Evolutionary conservation across 2,113 vertebrate genomes (phyloP).

Genomic region (Apodemus speciosus): DNA sequence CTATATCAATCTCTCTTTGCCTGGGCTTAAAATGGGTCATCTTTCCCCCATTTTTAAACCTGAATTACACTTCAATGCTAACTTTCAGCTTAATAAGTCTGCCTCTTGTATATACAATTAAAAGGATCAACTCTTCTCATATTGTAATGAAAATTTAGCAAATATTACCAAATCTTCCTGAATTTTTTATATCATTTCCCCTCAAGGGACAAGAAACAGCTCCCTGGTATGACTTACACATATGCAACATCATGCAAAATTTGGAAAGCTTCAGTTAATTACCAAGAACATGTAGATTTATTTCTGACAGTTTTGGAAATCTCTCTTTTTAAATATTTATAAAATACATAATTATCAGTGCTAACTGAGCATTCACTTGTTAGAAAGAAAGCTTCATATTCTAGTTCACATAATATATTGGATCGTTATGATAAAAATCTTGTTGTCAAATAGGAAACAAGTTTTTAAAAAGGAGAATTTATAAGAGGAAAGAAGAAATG

Average conservation of each 20-base stretch:
- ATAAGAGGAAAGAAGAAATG: neutral
- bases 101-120: neutral
- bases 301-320: neutral
- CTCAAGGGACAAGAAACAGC: neutral
- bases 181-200: neutral
- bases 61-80: neutral
- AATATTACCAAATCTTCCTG: neutral
- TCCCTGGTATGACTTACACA: neutral
- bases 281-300: neutral
- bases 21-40: neutral
- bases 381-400: neutral
- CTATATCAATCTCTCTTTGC: neutral
- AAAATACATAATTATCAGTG: neutral
- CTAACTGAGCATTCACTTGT: neutral
- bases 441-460: neutral
- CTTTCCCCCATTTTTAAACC: neutral
- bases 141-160: neutral
- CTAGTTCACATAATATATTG: neutral
- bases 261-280: slow-evolving; percentile 26
- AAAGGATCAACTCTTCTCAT: neutral
- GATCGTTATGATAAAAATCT: neutral
- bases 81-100: neutral
- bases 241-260: neutral
- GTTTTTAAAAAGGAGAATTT: neutral
- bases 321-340: neutral